A percentile compares a stretch with the other conserved stretches of the same genome.
Evolutionary conservation across 1,140 invertebrate species (phyloP).

Genomic region (Zelostemma sp.): DNA sequence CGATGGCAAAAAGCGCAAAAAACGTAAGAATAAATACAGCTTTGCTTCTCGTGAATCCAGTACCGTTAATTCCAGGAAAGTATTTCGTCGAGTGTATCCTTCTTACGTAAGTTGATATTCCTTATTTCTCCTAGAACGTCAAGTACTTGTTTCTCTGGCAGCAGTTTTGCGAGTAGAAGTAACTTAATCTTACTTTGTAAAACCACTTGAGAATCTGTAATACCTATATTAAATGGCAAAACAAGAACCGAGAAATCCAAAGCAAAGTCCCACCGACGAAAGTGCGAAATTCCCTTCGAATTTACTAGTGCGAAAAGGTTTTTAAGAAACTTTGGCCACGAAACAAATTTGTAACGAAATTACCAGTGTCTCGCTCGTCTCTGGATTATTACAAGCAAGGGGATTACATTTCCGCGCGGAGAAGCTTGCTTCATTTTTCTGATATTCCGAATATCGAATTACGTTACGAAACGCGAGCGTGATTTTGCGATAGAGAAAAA

Average conservation of each 20-base stretch:
- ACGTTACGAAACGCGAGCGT: neutral
- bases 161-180: conserved; percentile 39
- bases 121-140: conserved; percentile 36
- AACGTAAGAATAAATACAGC: conserved; percentile 1
- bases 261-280: conserved; percentile 23
- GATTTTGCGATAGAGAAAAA: conserved; percentile 9
- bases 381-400: conserved; percentile 28
- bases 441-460: neutral
- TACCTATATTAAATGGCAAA: conserved; percentile 48
- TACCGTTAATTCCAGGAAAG: conserved; percentile 33
- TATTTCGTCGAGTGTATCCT: conserved; percentile 36
- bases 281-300: conserved; percentile 18
- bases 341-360: conserved; percentile 26
- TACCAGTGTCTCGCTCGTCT: conserved; percentile 20
- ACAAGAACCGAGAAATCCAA: conserved; percentile 36
- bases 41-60: conserved; percentile 8
- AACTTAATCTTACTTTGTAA: conserved; percentile 48
- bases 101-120: conserved; percentile 47
- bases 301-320: conserved; percentile 18
- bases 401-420: neutral
- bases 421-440: neutral
- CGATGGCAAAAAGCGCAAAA: neutral
- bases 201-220: conserved; percentile 49
- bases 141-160: conserved; percentile 45
- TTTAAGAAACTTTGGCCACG: conserved; percentile 17